Base-by-base conservation (phyloP, 1,140 invertebrate genomes). In the Drosophila sproati region DNA sequence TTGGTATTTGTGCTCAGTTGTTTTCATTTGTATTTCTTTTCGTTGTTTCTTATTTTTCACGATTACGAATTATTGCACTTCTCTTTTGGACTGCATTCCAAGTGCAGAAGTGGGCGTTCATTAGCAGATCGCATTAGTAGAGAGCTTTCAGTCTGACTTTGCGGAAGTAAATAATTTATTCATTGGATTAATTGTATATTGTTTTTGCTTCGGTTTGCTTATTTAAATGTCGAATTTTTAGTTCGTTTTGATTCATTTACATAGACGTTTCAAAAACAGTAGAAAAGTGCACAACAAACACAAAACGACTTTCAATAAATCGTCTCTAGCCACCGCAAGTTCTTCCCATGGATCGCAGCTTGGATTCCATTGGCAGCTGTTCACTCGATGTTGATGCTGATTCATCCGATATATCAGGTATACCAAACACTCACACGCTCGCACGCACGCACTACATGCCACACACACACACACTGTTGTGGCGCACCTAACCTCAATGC, bases 391-490 rank as follows among this genome's bases (percentile, higher is more conserved):
- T 96, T 91, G 96, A 97, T 87, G 95, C 95, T 39, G 95, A 95
- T 91, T 95, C 95, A 73, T 96, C 96, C 86, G 96, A 96, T 91
- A 95, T 95, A 92, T 96, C 96, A 96, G 96, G 96, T 96, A 95
- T 74, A 50, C 47, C 61, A 28, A 50, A 47, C 45, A 48, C 34
- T 60, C 12, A 12, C 12, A 12, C 47, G 39, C 35, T 45, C 29
- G 29, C 51, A 45, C 41, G 32, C 70, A 28, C 52, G 20, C 50
- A 47, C 57, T 7, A 32, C 41, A 37, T 47, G 39, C n/a, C n/a
- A n/a, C n/a, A n/a, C 62, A 12, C 45, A 34, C 54, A 48, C 56
- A 20, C 50, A 45, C 50, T 3, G 10, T 43, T n/a, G 39, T 10
- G 10, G 45, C 45, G 12, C 52, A 63, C 60, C 61, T 80, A 66